These are phyloP conservation scores for Yponomeuta plumbellus DNA, from an alignment of 2,888 invertebrate genomes.

Conservation along the genomic window DNA sequence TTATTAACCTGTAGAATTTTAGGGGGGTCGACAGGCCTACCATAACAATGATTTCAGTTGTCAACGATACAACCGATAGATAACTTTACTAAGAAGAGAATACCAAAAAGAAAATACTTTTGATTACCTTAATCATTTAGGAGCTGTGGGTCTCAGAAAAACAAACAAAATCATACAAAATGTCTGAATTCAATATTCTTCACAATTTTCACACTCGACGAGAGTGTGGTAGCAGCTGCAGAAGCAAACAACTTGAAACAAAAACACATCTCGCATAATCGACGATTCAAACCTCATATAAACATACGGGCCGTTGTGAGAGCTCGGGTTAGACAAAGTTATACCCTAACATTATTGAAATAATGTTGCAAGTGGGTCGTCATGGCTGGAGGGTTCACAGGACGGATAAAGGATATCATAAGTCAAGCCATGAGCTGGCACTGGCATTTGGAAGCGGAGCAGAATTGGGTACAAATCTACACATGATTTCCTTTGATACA, in stretches of 20 bases:
- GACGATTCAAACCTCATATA: background rate
- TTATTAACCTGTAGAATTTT: too few relatives aligned
- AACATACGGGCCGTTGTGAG: background rate
- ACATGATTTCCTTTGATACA: slow-evolving; percentile 1
- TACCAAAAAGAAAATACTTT: too few relatives aligned
- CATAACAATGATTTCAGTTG: too few relatives aligned
- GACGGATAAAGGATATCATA: background rate
- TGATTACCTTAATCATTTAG: too few relatives aligned
- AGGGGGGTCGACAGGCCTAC: too few relatives aligned
- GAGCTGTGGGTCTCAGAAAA: too few relatives aligned
- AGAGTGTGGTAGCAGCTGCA: too few relatives aligned
- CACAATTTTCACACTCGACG: too few relatives aligned
- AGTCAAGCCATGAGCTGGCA: background rate
- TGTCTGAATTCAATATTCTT: too few relatives aligned
- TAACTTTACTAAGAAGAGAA: too few relatives aligned
- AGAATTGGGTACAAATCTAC: background rate
- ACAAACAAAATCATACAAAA: too few relatives aligned
- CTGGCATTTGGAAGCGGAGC: background rate
- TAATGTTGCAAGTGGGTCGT: background rate
- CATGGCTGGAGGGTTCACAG: background rate
- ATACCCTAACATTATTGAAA: background rate
- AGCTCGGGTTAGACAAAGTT: background rate
- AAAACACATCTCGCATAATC: background rate
- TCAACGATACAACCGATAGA: too few relatives aligned
- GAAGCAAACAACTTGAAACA: background rate